A percentile compares a stretch with the other conserved stretches of the same genome.
These are phyloP conservation scores for Cricetomys ansorgei DNA, from an alignment of 2,113 vertebrate genomes.

Conservation along the genomic window DNA sequence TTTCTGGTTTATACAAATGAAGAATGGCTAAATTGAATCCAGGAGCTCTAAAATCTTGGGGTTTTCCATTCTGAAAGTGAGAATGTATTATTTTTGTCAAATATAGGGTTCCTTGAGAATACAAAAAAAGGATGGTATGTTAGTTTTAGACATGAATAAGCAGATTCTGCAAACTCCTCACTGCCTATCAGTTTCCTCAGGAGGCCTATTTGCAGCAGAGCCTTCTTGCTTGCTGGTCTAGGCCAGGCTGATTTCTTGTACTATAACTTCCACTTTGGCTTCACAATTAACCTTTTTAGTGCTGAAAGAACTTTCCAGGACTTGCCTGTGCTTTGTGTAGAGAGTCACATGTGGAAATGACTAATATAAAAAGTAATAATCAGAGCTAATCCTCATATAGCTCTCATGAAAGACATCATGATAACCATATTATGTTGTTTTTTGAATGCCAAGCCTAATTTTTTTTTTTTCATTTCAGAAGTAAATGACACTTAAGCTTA, in stretches of 20 bases:
- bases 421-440: background rate
- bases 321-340: background rate
- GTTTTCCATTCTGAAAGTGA: background rate
- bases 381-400: background rate
- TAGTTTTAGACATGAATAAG: background rate
- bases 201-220: background rate
- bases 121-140: background rate
- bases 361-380: constrained; percentile 22
- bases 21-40: background rate
- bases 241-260: background rate
- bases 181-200: background rate
- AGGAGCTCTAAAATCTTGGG: background rate
- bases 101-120: background rate
- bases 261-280: background rate
- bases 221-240: background rate
- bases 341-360: background rate
- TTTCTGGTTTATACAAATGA: constrained; percentile 36
- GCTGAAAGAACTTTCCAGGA: background rate
- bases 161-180: background rate
- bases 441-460: constrained; percentile 7
- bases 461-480: constrained; percentile 22
- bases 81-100: background rate
- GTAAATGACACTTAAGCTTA: constrained; percentile 36
- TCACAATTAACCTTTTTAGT: background rate
- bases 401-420: background rate